phyloP scores from a whole-genome alignment of 2,797 vertebrate species.

The Acanthurus leucopareius region DNA sequence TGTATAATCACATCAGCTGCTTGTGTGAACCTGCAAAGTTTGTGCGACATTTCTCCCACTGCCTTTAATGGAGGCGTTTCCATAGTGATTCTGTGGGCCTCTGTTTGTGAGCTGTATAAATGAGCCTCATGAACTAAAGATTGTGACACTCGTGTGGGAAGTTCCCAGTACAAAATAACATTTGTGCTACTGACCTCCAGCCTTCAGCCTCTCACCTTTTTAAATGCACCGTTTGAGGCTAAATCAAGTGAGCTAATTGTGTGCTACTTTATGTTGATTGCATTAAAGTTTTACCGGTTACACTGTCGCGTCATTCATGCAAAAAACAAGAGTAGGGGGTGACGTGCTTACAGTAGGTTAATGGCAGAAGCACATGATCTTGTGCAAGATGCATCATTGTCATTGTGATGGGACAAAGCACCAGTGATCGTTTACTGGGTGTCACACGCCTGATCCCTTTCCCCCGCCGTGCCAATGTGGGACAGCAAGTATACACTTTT shows the following conservation, averaged over 20 bases:
- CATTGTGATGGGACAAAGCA: constrained; percentile 60
- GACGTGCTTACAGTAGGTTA: constrained; percentile 39
- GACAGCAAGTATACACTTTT: constrained; percentile 35
- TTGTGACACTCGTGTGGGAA: constrained; percentile 37
- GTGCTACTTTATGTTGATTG: background rate
- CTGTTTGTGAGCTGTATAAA: constrained; percentile 18
- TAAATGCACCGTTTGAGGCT: background rate
- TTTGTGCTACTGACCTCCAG: background rate
- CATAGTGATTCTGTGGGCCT: constrained; percentile 26
- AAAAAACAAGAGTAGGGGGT: constrained; percentile 16
- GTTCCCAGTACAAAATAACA: constrained; percentile 10
- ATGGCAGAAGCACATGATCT: constrained; percentile 59
- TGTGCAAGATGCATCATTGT: constrained; percentile 33
- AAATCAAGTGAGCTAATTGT: background rate
- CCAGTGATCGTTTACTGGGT: constrained; percentile 52
- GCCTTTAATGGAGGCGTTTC: constrained; percentile 52
- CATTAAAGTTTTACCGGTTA: constrained; percentile 13
- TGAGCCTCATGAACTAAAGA: constrained; percentile 19
- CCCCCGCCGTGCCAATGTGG: constrained; percentile 35
- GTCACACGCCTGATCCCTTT: constrained; percentile 31
- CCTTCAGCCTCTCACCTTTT: background rate
- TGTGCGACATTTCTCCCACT: constrained; percentile 67
- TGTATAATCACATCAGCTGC: constrained; percentile 31
- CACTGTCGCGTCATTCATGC: constrained; percentile 7
- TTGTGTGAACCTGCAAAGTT: constrained; percentile 34